phyloP scores from a whole-genome alignment of 2,113 vertebrate genomes.

The Strix aluco region DNA sequence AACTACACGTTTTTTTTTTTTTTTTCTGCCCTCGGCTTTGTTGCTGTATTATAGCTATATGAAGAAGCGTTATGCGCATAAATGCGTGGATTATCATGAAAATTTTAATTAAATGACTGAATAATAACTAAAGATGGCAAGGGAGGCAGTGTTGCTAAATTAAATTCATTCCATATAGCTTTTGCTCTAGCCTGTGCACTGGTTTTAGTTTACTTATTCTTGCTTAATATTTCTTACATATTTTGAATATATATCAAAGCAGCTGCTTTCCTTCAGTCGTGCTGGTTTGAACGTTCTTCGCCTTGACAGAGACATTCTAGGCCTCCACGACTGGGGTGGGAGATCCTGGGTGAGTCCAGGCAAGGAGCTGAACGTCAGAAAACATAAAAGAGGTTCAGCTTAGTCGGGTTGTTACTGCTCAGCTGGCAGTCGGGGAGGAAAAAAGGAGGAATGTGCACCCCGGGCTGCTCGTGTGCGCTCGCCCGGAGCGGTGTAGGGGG shows the following conservation, averaged over 20 bases:
- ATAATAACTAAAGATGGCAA: not conserved
- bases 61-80: not conserved
- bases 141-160: not conserved
- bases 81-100: not conserved
- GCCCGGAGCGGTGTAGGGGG: accelerated
- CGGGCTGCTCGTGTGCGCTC: accelerated
- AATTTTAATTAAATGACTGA: not conserved
- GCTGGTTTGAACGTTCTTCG: not conserved
- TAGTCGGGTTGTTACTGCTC: not conserved
- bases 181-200: not conserved
- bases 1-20: accelerated
- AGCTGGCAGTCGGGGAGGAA: no score
- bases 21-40: not conserved
- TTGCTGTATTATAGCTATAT: not conserved
- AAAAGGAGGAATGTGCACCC: accelerated
- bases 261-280: not conserved
- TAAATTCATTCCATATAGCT: not conserved
- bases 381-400: not conserved
- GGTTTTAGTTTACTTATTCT: not conserved
- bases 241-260: not conserved
- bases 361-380: not conserved
- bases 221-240: not conserved
- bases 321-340: not conserved
- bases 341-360: not conserved
- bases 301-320: no score